Base-by-base conservation (phyloP, 2,888 invertebrate species). In the Papilio gigon region DNA sequence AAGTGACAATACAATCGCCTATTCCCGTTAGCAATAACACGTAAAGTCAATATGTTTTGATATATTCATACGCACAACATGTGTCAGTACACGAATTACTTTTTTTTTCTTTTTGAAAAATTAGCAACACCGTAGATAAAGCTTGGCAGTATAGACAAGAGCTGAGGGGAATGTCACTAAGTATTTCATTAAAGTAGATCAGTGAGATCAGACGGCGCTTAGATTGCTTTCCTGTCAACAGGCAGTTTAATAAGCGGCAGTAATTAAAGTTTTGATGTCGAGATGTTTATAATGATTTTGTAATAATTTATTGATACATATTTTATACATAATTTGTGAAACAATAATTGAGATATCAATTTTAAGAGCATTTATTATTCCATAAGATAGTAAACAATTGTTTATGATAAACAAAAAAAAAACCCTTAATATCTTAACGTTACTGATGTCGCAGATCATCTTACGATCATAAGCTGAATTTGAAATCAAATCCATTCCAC, bases 151-250 rank as follows among this genome's bases (percentile, higher is more conserved):
- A 25, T 27, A 53, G 27, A 30, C n/a, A 30, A 53, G 30, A 17
- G 8, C n/a, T 27, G 17, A 56, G 30, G n/a, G 50, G 53, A 30
- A 30, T 56, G n/a, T 56, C 53, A 56, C 53, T 30, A 56, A 56
- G 30, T 30, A 56, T 56, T 56, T 56, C 27, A 56, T 56, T 56
- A 56, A 56, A 56, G n/a, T 30, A 56, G n/a, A 56, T 56, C 4
- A 9, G 53, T 30, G 17, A 30, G 53, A 56, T 56, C 53, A 56
- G 53, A 30, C 53, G 30, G 53, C 50, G 53, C 30, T 56, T 56
- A 56, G 53, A 56, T 56, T 56, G 53, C 53, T 56, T 56, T 27
- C 30, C 53, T 53, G 53, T 56, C 53, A 56, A 56, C 53, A 56
- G 53, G 14, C 53, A 30, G 30, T 56, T 56, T 56, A 56, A 30